Evolutionary conservation across 2,113 vertebrate genomes (phyloP), one percentile per base, ranked within the genome.

Genomic region (Dicrurus megarhynchus): DNA sequence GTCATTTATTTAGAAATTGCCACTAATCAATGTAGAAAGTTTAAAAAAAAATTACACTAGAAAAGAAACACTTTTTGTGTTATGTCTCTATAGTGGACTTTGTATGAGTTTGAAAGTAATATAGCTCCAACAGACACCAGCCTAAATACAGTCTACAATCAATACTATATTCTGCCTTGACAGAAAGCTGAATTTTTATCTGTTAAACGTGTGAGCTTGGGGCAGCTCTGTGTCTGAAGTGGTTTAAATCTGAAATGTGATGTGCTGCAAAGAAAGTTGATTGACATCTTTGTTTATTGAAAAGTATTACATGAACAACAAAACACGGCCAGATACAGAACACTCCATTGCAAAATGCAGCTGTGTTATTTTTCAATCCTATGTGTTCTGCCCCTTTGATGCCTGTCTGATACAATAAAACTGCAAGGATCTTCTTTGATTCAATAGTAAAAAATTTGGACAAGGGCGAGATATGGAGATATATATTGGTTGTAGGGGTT

Each of bases 221-320:
- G 98, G 98, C 98, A 98, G 96, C 96, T 97, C 97, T 96, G 89
- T 98, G 98, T 98, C 98, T 98, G 96, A 98, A 98, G 96, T 96
- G 91, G 97, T 98, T 98, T 98, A 98, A 97, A 97, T 98, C 95
- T 98, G 95, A 98, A 98, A 98, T 98, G 97, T 98, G 98, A 98
- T 97, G 97, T 96, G 95, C 87, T 95, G 97, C 95, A 95, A 96
- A 97, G 96, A 98, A 98, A 98, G 97, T 97, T 98, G 98, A 98
- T 98, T 98, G 98, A 98, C 98, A 98, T 98, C 98, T 98, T 98
- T 98, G 97, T 98, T 98, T 98, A 98, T 98, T 98, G 98, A 98
- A 98, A 98, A 98, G 97, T 98, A 98, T 98, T 98, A 98, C 97
- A 98, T 91, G 98, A 98, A 98, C 97, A 98, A 98, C 97, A 98